Evolutionary conservation across 2,113 vertebrate species (phyloP), one percentile per base, ranked within the genome.

Genomic region (Phyllostomus discolor): DNA sequence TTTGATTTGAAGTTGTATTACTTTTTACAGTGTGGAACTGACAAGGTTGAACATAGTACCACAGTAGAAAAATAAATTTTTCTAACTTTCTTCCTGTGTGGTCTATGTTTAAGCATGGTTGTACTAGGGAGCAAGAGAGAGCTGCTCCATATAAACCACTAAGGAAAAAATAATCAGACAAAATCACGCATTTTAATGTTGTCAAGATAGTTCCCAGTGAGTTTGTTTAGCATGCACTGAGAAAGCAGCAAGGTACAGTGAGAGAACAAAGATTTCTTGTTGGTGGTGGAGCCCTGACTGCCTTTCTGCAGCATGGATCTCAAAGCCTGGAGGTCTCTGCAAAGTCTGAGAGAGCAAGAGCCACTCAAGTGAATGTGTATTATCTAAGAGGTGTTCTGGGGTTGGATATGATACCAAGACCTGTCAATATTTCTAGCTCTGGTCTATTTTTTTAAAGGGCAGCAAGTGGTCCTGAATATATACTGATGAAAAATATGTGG

Each of bases 391-490:
- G 38, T 28, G 0, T 43, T 95, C 26, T 85, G 22, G 59, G 73
- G 10, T 54, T 96, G 72, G 48, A 89, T 79, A 67, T 62, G 67
- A 89, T 80, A 59, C n/a, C 38, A 95, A 91, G 38, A 81, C 22
- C 70, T 95, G 95, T 75, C 94, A 95, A 94, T 96, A 97, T 90
- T 95, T 83, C 78, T 52, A 93, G 43, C 41, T 14, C 22, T 81
- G 54, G 66, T 88, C 93, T 91, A 17, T 69, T 90, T 94, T 90
- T 95, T 82, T 79, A 96, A 97, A 98, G 97, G 97, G 91, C 82
- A 97, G 93, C n/a, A 84, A 93, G n/a, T 90, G 91, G 90, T 84
- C 93, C 52, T 95, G 86, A 96, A 95, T 97, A 95, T 94, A 97
- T 83, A 96, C 46, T 59, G 75, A 83, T 94, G 88, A 89, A 84